These are phyloP conservation scores for Nibea coibor DNA, from an alignment of 2,113 vertebrate genomes.

Conservation along the genomic window DNA sequence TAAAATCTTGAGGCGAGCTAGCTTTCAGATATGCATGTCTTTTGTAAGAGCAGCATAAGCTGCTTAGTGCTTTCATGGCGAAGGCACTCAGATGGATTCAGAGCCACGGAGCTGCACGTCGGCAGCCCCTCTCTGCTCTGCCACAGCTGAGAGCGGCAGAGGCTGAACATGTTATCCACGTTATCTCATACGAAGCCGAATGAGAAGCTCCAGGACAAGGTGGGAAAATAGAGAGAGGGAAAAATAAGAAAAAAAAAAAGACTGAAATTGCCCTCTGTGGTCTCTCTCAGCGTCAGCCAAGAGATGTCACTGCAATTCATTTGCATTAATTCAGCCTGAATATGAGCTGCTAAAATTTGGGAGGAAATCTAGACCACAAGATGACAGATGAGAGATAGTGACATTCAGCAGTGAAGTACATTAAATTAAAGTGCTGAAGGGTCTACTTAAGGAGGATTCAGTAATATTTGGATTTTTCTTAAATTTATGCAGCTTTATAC, in stretches of 20 bases:
- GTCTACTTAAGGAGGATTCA: neutral
- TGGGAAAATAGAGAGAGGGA: neutral
- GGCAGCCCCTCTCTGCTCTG: neutral
- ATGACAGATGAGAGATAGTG: neutral
- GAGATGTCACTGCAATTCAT: slow-evolving; percentile 4
- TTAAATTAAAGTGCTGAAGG: neutral
- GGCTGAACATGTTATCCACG: slow-evolving; percentile 17
- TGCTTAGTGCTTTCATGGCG: slow-evolving; percentile 45
- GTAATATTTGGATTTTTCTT: neutral
- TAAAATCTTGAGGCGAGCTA: slow-evolving; percentile 42
- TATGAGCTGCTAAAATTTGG: neutral
- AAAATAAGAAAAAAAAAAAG: neutral
- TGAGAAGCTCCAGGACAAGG: neutral
- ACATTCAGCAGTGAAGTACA: neutral
- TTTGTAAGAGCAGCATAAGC: slow-evolving; percentile 51
- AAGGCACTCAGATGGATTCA: slow-evolving; percentile 51
- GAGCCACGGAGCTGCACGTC: slow-evolving; percentile 21
- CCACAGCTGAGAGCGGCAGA: slow-evolving; percentile 10
- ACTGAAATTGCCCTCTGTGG: neutral
- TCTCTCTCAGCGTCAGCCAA: neutral
- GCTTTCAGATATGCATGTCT: slow-evolving; percentile 52
- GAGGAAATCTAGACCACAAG: slow-evolving; percentile 1
- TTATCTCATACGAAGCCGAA: slow-evolving; percentile 29
- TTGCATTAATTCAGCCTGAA: slow-evolving; percentile 32
- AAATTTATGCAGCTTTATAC: neutral